A percentile compares a stretch with the other conserved stretches of the same genome.
Evolutionary conservation across 2,888 invertebrate genomes (phyloP).

Genomic region (Sphaeridia pumilis): DNA sequence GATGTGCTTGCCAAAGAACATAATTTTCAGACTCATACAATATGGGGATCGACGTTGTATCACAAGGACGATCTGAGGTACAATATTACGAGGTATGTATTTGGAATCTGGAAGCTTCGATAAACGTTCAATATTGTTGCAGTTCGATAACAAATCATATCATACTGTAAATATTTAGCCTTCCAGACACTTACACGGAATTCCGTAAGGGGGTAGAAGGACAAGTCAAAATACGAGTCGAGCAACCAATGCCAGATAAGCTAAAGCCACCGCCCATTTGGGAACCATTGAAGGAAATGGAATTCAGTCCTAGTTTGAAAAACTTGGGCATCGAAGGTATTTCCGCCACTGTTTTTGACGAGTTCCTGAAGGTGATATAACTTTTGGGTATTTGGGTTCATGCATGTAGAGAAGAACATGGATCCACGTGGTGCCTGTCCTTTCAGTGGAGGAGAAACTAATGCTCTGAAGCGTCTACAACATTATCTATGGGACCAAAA

Average conservation of each 20-base stretch:
- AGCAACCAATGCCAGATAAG: conserved; percentile 26
- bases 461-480: conserved; percentile 37
- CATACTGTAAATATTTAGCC: conserved; percentile 4
- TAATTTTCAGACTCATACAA: conserved; percentile 9
- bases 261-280: conserved; percentile 26
- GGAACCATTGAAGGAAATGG: too few relatives aligned
- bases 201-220: conserved; percentile 31
- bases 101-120: neutral
- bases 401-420: too few relatives aligned
- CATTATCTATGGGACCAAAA: conserved; percentile 35
- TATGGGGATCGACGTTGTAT: conserved; percentile 32
- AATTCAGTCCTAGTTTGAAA: neutral
- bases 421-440: conserved; percentile 26
- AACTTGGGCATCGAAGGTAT: conserved; percentile 15
- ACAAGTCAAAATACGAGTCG: conserved; percentile 18
- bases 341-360: too few relatives aligned
- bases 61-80: conserved; percentile 30
- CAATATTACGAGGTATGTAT: conserved; percentile 11
- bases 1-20: conserved; percentile 16
- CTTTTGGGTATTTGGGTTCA: too few relatives aligned
- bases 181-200: conserved; percentile 31
- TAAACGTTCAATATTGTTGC: neutral
- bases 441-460: conserved; percentile 39
- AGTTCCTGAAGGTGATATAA: too few relatives aligned
- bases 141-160: neutral